A percentile compares a stretch with the other conserved stretches of the same genome.
phyloP scores from a whole-genome alignment of 2,888 invertebrate genomes.

The Cerastis rubricosa region DNA sequence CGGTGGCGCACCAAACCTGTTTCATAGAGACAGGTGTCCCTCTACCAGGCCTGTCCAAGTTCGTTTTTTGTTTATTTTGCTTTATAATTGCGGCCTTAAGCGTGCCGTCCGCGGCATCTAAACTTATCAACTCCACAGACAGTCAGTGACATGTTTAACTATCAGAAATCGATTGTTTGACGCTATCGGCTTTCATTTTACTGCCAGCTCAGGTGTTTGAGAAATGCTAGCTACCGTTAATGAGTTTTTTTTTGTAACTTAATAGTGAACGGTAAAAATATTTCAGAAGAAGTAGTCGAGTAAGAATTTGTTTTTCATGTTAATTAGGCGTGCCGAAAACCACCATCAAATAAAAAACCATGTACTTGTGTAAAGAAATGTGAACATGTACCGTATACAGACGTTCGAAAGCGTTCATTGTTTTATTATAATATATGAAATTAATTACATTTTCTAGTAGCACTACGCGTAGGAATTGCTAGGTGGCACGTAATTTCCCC shows the following conservation, averaged over 20 bases:
- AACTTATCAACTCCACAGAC: slow-evolving; percentile 35
- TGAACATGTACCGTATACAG: slow-evolving; percentile 50
- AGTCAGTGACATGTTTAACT: slow-evolving; percentile 65
- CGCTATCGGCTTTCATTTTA: slow-evolving; percentile 60
- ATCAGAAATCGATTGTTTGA: slow-evolving; percentile 66
- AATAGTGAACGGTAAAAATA: slow-evolving; percentile 22
- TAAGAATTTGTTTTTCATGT: slow-evolving; percentile 23
- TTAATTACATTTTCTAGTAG: slow-evolving; percentile 82
- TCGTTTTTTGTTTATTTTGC: slow-evolving; percentile 73
- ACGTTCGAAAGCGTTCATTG: slow-evolving; percentile 71
- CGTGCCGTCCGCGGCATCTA: slow-evolving; percentile 67
- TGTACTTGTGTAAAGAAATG: slow-evolving; percentile 26
- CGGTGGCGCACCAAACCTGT: slow-evolving; percentile 79
- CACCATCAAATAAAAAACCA: slow-evolving; percentile 33
- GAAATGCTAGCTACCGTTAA: slow-evolving; percentile 43
- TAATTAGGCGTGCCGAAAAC: slow-evolving; percentile 44
- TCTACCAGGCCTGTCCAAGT: slow-evolving; percentile 68
- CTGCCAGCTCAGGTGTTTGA: slow-evolving; percentile 35
- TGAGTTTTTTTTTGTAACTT: slow-evolving; percentile 48
- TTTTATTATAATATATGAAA: slow-evolving; percentile 75
- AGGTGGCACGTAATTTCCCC: slow-evolving; percentile 84
- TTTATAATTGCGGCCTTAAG: slow-evolving; percentile 74
- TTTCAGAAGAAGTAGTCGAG: slow-evolving; percentile 24
- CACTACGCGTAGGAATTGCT: slow-evolving; percentile 73
- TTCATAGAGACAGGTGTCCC: slow-evolving; percentile 85